phyloP scores from a whole-genome alignment of 2,888 invertebrate genomes.

The Trachelus iudaicus region DNA sequence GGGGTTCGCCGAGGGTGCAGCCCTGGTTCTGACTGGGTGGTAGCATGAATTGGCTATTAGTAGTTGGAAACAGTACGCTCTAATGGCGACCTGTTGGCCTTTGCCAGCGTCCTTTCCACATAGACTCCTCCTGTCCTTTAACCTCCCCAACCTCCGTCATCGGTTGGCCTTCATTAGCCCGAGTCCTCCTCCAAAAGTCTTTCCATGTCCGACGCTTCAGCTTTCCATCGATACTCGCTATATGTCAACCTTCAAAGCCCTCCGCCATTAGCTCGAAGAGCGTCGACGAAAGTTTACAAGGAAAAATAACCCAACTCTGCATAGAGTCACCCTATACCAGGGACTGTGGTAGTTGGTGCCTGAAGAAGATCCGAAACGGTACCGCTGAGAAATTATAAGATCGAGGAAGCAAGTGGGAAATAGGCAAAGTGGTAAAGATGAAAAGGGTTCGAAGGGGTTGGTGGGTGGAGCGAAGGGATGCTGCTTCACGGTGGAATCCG shows the following conservation, averaged over 20 bases:
- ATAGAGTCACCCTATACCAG: background rate
- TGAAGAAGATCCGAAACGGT: background rate
- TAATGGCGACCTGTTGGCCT: slow-evolving; percentile 66
- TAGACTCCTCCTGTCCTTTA: background rate
- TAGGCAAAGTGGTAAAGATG: background rate
- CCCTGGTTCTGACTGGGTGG: slow-evolving; percentile 46
- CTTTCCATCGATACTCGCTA: background rate
- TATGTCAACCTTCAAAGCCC: background rate
- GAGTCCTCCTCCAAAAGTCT: slow-evolving; percentile 31
- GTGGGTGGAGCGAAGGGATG: background rate
- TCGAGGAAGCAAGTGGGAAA: background rate
- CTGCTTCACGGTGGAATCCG: background rate
- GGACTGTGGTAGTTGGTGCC: background rate
- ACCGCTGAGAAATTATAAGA: background rate
- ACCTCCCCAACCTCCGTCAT: slow-evolving; percentile 18
- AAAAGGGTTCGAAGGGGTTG: background rate
- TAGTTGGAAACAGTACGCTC: slow-evolving; percentile 65
- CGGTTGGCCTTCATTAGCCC: slow-evolving; percentile 52
- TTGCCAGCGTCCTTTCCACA: slow-evolving; percentile 54
- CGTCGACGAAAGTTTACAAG: background rate
- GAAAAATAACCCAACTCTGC: background rate
- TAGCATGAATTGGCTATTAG: slow-evolving; percentile 69
- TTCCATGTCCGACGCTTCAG: slow-evolving; percentile 25
- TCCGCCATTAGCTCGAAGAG: background rate
- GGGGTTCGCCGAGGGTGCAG: background rate